Base-by-base conservation (phyloP, 2,888 invertebrate species). In the Drepanosiphum platanoidis region DNA sequence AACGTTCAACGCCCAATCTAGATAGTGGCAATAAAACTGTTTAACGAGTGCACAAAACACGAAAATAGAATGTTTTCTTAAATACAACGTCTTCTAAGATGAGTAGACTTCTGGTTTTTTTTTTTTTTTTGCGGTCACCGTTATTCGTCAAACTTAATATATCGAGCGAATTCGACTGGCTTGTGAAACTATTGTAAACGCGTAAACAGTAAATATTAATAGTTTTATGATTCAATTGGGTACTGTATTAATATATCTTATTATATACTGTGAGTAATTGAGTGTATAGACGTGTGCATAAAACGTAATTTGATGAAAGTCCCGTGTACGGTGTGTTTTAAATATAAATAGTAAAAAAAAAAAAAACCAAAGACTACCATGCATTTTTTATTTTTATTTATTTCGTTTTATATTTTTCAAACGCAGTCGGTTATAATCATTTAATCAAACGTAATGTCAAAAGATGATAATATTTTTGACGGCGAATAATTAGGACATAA, bases 1-100 rank as follows among this genome's bases (percentile, higher is more conserved):
- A 0, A 34, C 11, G 75, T 83, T 75, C 84, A 84, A 84, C 68
- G 36, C 27, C n/a, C 58, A 42, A 39, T 68, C 84, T 58, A 68
- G 58, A 84, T 39, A 70, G 58, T 52, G 68, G 68, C 70, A 52
- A 77, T 75, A 74, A 66, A 83, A 77, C 66, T 18, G 27, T 68
- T 84, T 39, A 66, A 32, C 27, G 84, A 84, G 84, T 70, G 84
- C 84, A 84, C 84, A 77, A 84, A 77, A 70, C 68, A 84, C 84
- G 39, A 84, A 84, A 84, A 84, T 84, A 84, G 84, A 84, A 58
- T 77, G 39, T 84, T 81, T 81, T 36, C 70, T 52, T 70, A 58
- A 52, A 58, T 27, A 8, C 27, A 42, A 7, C 42, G 22, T 27
- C 36, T 30, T 46, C 11, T 34, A 58, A 52, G 22, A 46, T 18